Base-by-base conservation (phyloP, 1,140 invertebrate genomes). In the Druon quercuslanigerum region DNA sequence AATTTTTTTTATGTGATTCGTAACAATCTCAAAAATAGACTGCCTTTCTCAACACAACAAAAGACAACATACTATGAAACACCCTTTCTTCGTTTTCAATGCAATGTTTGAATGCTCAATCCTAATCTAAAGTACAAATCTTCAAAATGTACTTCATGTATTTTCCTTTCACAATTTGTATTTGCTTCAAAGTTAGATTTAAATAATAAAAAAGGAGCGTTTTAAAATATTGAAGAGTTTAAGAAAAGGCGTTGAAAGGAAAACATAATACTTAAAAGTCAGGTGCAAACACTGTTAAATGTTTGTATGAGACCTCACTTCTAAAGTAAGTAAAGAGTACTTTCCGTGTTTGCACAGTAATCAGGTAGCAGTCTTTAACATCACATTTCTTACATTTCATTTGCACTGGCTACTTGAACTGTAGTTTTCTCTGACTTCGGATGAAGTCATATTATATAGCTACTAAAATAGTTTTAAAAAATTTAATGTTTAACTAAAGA, bases 331-430 rank as follows among this genome's bases (percentile, higher is more conserved):
- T 19, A 66, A 33, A 66, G 60, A 66, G 60, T 66, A 66, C 60
- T 46, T 46, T 66, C 60, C 60, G 14, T 66, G 60, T 66, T 66
- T 66, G 60, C 40, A 66, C 6, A 66, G 40, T 25, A 66, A 66
- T 66, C 60, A 66, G 40, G 60, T 12, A 66, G 60, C 20, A 46
- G 60, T 66, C 25, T 66, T 66, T 40, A 66, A 66, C 60, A 66
- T 66, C 25, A 40, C 60, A 66, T 46, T 46, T 66, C 60, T 33
- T 20, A 66, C 60, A 66, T 66, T 66, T 66, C 60, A 66, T 66
- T 66, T 66, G 33, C 33, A 66, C 33, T 66, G 2, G 40, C 25
- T 66, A 33, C 60, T 40, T 40, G 14, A 33, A 66, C n/a, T 66
- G 60, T 66, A 66, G 16, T 66, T 66, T 66, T 66, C 17, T 66